A percentile compares a stretch with the other conserved stretches of the same genome.
phyloP scores from a whole-genome alignment of 2,113 vertebrate genomes.

The Beaufortia kweichowensis region DNA sequence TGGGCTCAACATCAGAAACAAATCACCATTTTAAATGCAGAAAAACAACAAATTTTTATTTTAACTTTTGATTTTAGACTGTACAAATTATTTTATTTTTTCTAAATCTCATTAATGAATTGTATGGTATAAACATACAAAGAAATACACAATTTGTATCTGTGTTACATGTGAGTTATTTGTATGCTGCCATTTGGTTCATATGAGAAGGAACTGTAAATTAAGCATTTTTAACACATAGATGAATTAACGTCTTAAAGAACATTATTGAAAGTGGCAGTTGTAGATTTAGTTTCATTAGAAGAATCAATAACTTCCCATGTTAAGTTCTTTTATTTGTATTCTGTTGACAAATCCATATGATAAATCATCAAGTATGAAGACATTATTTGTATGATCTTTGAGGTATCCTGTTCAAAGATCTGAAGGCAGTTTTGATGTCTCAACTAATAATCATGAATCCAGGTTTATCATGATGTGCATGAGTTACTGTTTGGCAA shows the following conservation, averaged over 20 bases:
- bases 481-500: conserved; percentile 40
- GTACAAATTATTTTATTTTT: background rate
- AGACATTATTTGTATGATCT: background rate
- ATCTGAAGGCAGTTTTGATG: conserved; percentile 37
- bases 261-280: background rate
- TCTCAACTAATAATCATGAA: background rate
- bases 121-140: background rate
- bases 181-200: too few species aligned
- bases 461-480: conserved; percentile 45
- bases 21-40: too few species aligned
- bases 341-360: background rate
- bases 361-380: background rate
- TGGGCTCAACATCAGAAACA: too few species aligned
- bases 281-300: background rate
- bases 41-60: too few species aligned
- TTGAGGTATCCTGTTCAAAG: conserved; percentile 30
- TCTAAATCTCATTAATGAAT: background rate
- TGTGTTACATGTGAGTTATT: background rate
- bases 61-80: too few species aligned
- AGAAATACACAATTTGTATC: background rate
- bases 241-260: background rate
- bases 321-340: background rate
- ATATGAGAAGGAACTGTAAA: too few species aligned
- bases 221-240: too few species aligned
- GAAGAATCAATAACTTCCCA: too few species aligned